Percentiles rank a stretch among this genome's conserved stretches.
phyloP scores from a whole-genome alignment of 2,888 invertebrate genomes.

The Drosophila neutralis region DNA sequence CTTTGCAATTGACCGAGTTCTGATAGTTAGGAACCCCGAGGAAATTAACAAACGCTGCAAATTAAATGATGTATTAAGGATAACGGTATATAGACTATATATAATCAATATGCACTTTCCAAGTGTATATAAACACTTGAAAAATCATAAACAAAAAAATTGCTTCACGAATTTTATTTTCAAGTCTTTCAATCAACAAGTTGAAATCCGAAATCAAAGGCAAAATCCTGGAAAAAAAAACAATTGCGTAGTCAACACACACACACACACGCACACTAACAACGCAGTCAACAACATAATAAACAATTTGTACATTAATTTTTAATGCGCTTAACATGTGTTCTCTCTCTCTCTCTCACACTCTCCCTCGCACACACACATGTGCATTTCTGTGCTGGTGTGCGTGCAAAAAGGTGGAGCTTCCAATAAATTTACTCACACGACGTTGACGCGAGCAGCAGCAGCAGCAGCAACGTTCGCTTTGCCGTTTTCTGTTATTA shows the following conservation, averaged over 20 bases:
- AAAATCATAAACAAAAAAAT: constrained; percentile 45
- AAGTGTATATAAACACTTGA: constrained; percentile 19
- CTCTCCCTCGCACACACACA: constrained; percentile 10
- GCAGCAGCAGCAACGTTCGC: constrained; percentile 16
- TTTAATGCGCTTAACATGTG: constrained; percentile 80
- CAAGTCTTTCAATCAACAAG: constrained; percentile 70
- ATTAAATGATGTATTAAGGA: neutral
- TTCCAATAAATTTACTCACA: constrained; percentile 72
- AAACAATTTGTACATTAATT: constrained; percentile 80
- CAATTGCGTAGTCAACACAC: constrained; percentile 58
- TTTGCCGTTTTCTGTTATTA: constrained; percentile 40
- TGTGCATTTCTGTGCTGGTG: constrained; percentile 42
- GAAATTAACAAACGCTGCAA: neutral
- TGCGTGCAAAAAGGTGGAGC: constrained; percentile 77
- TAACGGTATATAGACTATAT: neutral
- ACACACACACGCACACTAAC: constrained; percentile 41
- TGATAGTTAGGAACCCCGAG: neutral
- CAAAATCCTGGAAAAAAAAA: constrained; percentile 40
- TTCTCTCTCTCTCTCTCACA: constrained; percentile 27
- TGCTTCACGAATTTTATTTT: constrained; percentile 39
- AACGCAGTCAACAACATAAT: constrained; percentile 70
- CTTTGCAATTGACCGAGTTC: neutral
- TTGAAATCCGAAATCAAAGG: constrained; percentile 37
- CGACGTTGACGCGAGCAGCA: constrained; percentile 38
- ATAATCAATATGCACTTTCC: neutral